Base-by-base conservation (phyloP, 2,888 invertebrate genomes). In the Furcula furcula region DNA sequence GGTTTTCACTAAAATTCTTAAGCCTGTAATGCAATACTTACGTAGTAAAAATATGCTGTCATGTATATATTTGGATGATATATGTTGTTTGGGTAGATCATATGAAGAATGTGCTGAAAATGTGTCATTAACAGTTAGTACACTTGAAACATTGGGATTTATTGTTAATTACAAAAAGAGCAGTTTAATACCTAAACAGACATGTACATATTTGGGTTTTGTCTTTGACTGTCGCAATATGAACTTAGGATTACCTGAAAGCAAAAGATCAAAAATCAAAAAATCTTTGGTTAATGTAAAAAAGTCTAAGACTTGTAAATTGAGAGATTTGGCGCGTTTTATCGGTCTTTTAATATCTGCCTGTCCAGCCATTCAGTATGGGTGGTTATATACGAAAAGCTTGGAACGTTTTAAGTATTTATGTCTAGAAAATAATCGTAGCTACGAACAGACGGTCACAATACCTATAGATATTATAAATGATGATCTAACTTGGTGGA, bases 361-460 rank as follows among this genome's bases (percentile, higher is more conserved):
- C 4, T 10, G 4, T 11, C 25, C 25, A 6, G 25, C 25, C 4
- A 14, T 25, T 7, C 25, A 25, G 13, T 25, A 25, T 11, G 12
- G 13, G 7, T 25, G 25, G 25, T 3, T 10, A 7, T 25, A 13
- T 11, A 14, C 14, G 12, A 25, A 25, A 25, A 7, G 13, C 2
- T 12, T 57, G 3, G 56, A 56, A 36, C 22, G 47, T 1, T 25
- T 23, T 10, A 50, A 46, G 32, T 50, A 32, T 19, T 23, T 58
- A 5, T 50, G 40, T 26, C 16, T 33, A 23, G 3, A 13, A n/a
- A 12, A 25, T 7, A 31, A 31, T 12, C 28, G 21, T 28, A 12
- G 13, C n/a, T 34, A 34, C 19, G 16, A 34, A 4, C 29, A 23
- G 7, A 6, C 10, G 11, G 9, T 23, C 14, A 7, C 15, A 25